A percentile compares a stretch with the other conserved stretches of the same genome.
phyloP scores from a whole-genome alignment of 2,113 vertebrate species.

The Stercorarius parasiticus region DNA sequence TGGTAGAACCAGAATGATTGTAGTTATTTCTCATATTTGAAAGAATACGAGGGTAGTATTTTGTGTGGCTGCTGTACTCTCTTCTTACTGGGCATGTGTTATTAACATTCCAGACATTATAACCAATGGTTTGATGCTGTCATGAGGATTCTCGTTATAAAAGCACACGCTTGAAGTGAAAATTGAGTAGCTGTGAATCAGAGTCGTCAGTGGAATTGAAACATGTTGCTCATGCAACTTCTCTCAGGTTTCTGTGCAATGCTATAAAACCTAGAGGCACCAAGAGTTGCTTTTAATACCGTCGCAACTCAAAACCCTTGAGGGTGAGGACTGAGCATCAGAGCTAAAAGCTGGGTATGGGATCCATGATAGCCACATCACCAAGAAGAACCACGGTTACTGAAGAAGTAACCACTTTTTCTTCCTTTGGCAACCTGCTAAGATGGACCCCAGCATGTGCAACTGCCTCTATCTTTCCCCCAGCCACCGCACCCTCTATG shows the following conservation, averaged over 20 bases:
- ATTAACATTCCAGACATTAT: not conserved
- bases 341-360: not conserved
- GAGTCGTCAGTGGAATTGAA: not conserved
- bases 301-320: not conserved
- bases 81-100: not conserved
- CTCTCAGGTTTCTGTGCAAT: not conserved
- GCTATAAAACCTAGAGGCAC: not conserved
- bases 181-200: not conserved
- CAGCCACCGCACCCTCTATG: not conserved
- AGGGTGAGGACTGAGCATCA: not conserved
- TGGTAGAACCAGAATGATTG: not conserved
- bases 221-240: accelerated
- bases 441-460: not conserved
- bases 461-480: not conserved
- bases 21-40: not conserved
- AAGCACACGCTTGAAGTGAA: not conserved
- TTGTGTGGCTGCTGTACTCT: not conserved
- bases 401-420: not conserved
- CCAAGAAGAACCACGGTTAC: not conserved
- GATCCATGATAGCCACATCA: not conserved
- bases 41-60: not conserved
- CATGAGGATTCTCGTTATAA: not conserved
- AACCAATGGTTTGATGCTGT: not conserved
- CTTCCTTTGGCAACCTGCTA: not conserved
- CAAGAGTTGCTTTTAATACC: not conserved